Conservation (phyloP, 1,140 invertebrate species). For the Zaprionus camerounensis region DNA sequence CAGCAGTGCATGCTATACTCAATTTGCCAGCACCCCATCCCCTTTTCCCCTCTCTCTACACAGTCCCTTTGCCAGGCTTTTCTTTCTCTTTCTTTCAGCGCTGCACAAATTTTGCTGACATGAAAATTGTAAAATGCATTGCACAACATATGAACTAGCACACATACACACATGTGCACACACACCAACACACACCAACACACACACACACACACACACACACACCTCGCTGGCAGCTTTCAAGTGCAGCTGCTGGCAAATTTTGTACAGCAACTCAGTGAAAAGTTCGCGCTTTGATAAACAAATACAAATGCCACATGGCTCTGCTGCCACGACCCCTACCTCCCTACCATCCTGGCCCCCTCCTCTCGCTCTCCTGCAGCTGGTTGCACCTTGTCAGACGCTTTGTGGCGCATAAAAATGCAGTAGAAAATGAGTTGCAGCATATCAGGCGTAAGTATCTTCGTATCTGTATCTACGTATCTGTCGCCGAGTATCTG, state of each 20-base stretch:
- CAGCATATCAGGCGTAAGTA: slow-evolving; percentile 59
- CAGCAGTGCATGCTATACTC: neutral
- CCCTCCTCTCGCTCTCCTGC: neutral
- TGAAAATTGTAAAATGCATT: slow-evolving; percentile 59
- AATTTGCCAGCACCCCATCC: neutral
- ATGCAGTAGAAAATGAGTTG: slow-evolving; percentile 58
- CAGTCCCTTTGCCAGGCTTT: neutral
- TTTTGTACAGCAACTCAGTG: slow-evolving; percentile 44
- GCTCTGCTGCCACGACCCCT: slow-evolving; percentile 9
- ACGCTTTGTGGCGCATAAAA: slow-evolving; percentile 43
- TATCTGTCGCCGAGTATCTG: slow-evolving; percentile 33
- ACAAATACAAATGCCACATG: slow-evolving; percentile 71
- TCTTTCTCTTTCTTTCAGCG: neutral
- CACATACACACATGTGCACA: slow-evolving; percentile 27
- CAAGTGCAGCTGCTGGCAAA: slow-evolving; percentile 72
- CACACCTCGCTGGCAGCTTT: slow-evolving; percentile 25
- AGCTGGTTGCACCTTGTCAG: slow-evolving; percentile 6
- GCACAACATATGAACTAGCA: slow-evolving; percentile 36
- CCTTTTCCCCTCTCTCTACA: neutral
- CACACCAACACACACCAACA: slow-evolving; percentile 11
- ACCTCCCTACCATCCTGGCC: neutral
- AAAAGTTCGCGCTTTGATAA: slow-evolving; percentile 75
- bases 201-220: slow-evolving; percentile 37
- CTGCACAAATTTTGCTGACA: slow-evolving; percentile 38
- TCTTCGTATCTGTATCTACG: slow-evolving; percentile 60